These are phyloP conservation scores for Poeciliopsis turneri DNA, from an alignment of 2,797 vertebrate genomes.

Conservation along the genomic window DNA sequence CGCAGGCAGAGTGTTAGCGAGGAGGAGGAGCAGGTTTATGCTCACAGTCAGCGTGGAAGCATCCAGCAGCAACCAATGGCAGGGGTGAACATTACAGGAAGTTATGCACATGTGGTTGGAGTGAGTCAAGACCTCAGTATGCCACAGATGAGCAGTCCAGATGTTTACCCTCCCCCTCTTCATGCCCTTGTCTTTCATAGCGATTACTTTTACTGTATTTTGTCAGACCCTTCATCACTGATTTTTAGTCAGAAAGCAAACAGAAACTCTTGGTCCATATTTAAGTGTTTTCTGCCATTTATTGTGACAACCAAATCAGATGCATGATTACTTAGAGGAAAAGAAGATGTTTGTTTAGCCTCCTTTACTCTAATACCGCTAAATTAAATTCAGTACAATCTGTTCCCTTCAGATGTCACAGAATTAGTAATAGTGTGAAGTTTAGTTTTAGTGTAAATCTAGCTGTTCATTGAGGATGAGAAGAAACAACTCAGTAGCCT, in stretches of 20 bases:
- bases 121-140: constrained; percentile 76
- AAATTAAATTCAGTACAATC: no score
- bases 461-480: neutral
- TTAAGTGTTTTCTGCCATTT: constrained; percentile 7
- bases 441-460: no score
- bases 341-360: no score
- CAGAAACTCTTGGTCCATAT: constrained; percentile 3
- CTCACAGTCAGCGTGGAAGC: constrained; percentile 34
- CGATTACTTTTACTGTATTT: neutral
- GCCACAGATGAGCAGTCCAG: constrained; percentile 73
- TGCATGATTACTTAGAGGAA: no score
- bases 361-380: no score
- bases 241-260: neutral
- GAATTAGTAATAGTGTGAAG: no score
- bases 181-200: constrained; percentile 5
- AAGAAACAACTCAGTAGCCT: neutral
- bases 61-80: constrained; percentile 36
- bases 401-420: no score
- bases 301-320: no score
- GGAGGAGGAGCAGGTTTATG: constrained; percentile 43
- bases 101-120: constrained; percentile 65
- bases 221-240: neutral
- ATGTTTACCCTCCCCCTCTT: constrained; percentile 59
- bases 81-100: constrained; percentile 67
- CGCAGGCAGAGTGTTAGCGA: constrained; percentile 38